Conservation (phyloP, 1,140 invertebrate species). For the Lucilia sericata region DNA sequence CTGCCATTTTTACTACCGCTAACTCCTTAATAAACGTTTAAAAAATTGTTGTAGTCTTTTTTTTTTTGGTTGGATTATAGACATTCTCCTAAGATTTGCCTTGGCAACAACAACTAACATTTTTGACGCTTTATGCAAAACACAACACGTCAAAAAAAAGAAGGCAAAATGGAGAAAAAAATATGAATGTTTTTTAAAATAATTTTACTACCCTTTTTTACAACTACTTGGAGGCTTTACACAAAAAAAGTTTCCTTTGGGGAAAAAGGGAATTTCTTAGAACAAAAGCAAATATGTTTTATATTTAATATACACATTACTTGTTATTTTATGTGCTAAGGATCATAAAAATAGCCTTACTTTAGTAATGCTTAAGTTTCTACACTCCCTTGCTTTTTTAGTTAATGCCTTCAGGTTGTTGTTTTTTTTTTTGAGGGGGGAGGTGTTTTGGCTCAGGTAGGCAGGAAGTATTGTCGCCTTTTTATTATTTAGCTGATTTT, state of each 20-base stretch:
- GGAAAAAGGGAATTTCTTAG: background rate
- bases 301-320: conserved; percentile 3
- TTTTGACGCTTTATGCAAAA: conserved; percentile 1
- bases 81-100: background rate
- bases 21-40: conserved; percentile 6
- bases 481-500: background rate
- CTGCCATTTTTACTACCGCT: background rate
- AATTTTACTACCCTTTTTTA: conserved; percentile 27
- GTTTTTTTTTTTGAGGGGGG: no score
- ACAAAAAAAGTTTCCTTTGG: background rate
- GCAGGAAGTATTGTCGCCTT: background rate
- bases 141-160: background rate
- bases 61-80: background rate
- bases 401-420: no score
- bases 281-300: background rate
- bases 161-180: background rate
- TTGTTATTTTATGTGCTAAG: conserved; percentile 13
- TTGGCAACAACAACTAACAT: background rate
- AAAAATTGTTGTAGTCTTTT: background rate
- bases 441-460: background rate
- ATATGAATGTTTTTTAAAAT: background rate
- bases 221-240: background rate
- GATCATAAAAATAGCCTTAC: conserved; percentile 16
- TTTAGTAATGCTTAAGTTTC: background rate
- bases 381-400: background rate